These are phyloP conservation scores for Falco naumanni DNA, from an alignment of 2,797 vertebrate species.

Conservation along the genomic window DNA sequence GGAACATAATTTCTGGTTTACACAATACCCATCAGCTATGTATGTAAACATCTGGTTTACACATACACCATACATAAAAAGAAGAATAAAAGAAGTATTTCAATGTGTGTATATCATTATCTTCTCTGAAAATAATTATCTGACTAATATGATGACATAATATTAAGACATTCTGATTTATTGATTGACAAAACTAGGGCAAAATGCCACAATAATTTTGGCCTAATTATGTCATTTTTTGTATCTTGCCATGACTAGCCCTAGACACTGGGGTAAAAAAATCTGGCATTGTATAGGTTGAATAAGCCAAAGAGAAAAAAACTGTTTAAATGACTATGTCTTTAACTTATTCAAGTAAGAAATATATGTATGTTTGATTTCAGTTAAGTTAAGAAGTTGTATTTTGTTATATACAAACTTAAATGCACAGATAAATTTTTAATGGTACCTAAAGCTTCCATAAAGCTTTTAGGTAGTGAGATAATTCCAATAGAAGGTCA, in stretches of 20 bases:
- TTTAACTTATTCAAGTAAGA: neutral
- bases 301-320: neutral
- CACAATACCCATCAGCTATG: fast-evolving
- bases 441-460: neutral
- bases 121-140: neutral
- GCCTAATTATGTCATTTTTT: neutral
- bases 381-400: neutral
- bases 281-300: neutral
- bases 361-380: neutral
- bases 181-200: neutral
- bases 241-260: neutral
- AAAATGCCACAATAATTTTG: neutral
- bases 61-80: neutral
- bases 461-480: neutral
- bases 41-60: too few species aligned
- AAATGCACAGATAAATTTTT: neutral
- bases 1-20: neutral
- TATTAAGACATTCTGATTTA: neutral
- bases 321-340: neutral
- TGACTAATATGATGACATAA: neutral
- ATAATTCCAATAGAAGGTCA: neutral
- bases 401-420: neutral
- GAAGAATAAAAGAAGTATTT: neutral
- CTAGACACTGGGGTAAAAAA: neutral
- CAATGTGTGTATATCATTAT: neutral